Evolutionary conservation across 2,113 vertebrate genomes (phyloP).

Genomic region (Podarcis raffonei): DNA sequence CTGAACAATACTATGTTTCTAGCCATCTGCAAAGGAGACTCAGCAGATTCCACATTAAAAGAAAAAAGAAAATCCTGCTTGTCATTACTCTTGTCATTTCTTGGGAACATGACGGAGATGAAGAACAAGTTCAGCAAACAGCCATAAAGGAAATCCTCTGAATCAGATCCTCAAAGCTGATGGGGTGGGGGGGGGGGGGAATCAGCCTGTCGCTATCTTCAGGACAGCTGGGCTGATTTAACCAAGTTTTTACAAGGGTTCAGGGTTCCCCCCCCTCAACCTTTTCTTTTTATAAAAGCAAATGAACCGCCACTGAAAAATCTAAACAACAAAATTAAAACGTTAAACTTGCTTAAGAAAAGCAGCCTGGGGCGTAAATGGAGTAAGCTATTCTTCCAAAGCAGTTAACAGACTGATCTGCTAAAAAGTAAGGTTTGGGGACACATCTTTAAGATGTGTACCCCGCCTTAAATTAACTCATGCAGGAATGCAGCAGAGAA

Average conservation of each 20-base stretch:
- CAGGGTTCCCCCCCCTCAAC: background rate
- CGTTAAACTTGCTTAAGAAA: background rate
- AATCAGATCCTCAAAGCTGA: background rate
- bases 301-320: background rate
- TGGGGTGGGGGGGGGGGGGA: no score
- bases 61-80: no score
- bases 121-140: background rate
- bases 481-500: constrained; percentile 13
- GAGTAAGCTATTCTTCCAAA: background rate
- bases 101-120: background rate
- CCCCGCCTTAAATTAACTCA: background rate
- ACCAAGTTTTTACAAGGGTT: background rate
- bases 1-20: no score
- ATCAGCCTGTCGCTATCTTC: background rate
- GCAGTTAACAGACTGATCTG: background rate
- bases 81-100: background rate
- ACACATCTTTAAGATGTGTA: background rate
- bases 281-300: background rate
- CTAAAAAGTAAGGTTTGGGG: background rate
- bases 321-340: background rate
- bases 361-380: background rate
- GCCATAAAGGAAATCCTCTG: no score
- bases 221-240: background rate
- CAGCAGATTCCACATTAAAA: no score
- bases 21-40: no score